A percentile compares a stretch with the other conserved stretches of the same genome.
Evolutionary conservation across 2,888 invertebrate species (phyloP).

Genomic region (Sarcophaga variegata): DNA sequence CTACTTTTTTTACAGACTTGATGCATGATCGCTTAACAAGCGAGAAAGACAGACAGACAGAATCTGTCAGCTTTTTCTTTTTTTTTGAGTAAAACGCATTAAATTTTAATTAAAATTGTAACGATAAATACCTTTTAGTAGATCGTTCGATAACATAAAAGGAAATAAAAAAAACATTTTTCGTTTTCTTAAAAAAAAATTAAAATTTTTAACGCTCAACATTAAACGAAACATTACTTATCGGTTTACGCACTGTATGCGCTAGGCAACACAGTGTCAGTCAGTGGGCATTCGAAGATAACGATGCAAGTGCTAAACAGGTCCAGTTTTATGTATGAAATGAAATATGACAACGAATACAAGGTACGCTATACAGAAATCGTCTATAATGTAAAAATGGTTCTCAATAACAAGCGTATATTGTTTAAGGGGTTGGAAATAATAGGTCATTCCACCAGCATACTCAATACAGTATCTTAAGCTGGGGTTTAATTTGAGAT

Average conservation of each 20-base stretch:
- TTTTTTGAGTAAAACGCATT: slow-evolving; percentile 30
- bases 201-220: slow-evolving; percentile 17
- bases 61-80: background rate
- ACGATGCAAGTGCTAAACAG: slow-evolving; percentile 2
- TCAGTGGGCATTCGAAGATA: slow-evolving; percentile 15
- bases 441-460: no score
- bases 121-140: slow-evolving; percentile 60
- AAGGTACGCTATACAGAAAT: background rate
- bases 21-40: slow-evolving; percentile 56
- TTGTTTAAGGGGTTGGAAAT: no score
- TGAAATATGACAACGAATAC: background rate
- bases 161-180: slow-evolving; percentile 32
- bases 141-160: slow-evolving; percentile 29
- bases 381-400: no score
- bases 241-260: background rate
- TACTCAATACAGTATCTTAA: no score
- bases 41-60: slow-evolving; percentile 2
- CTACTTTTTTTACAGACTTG: slow-evolving; percentile 48
- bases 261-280: no score
- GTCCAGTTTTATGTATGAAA: background rate
- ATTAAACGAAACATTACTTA: slow-evolving; percentile 9
- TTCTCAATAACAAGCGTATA: no score
- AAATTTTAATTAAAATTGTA: slow-evolving; percentile 58
- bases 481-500: no score
- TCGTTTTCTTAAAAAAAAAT: slow-evolving; percentile 21